phyloP scores from a whole-genome alignment of 2,113 vertebrate genomes.

The Panthera tigris region DNA sequence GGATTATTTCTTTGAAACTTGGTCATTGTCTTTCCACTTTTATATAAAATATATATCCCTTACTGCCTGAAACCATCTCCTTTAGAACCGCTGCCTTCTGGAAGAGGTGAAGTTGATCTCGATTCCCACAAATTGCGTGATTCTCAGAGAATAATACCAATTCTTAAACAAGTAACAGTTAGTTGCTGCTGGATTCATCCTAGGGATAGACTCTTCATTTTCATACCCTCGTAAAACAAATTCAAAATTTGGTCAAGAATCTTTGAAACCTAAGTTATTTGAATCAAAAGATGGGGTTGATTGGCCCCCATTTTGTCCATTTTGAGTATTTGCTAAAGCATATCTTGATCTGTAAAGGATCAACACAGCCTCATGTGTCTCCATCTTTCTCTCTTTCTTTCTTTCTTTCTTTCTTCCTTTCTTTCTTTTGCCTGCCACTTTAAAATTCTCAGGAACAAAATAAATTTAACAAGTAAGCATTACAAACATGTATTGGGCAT shows the following conservation, averaged over 20 bases:
- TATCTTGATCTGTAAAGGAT: neutral
- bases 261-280: neutral
- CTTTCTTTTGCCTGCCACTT: neutral
- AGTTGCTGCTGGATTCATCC: neutral
- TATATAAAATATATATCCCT: neutral
- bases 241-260: neutral
- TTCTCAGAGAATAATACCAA: conserved; percentile 56
- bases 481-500: neutral
- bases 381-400: neutral
- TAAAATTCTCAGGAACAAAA: neutral
- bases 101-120: conserved; percentile 64
- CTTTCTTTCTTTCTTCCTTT: neutral
- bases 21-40: neutral
- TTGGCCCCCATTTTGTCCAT: neutral
- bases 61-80: conserved; percentile 53
- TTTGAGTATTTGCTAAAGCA: neutral
- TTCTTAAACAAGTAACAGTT: conserved; percentile 40
- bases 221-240: neutral
- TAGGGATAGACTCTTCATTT: neutral
- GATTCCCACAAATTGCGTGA: conserved; percentile 52
- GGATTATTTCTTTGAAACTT: conserved; percentile 59
- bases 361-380: neutral
- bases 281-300: neutral
- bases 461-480: conserved; percentile 19
- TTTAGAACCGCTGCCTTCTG: conserved; percentile 62